These are phyloP conservation scores for Lochmaea capreae DNA, from an alignment of 2,888 invertebrate genomes.

Conservation along the genomic window DNA sequence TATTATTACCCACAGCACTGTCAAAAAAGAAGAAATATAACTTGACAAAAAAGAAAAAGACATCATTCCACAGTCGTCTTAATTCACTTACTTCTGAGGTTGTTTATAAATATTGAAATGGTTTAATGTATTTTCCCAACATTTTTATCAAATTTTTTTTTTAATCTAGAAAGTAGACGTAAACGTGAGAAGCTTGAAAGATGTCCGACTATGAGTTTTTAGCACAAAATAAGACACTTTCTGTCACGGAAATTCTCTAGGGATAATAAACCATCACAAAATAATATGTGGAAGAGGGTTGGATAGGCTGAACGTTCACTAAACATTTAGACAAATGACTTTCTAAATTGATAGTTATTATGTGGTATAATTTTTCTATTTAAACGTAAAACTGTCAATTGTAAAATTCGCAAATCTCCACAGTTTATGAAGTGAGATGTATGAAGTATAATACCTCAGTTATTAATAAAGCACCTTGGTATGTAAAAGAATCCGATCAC, in stretches of 20 bases:
- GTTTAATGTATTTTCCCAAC: conserved; percentile 19
- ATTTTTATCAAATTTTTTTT: conserved; percentile 25
- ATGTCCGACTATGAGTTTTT: conserved; percentile 29
- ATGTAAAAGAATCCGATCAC: background rate
- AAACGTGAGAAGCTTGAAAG: conserved; percentile 32
- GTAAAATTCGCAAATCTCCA: too few species aligned
- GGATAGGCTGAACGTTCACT: conserved; percentile 21
- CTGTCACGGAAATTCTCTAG: conserved; percentile 26
- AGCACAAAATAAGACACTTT: conserved; percentile 29
- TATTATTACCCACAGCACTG: background rate
- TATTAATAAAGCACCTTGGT: background rate
- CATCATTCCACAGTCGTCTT: conserved; percentile 6
- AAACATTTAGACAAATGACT: too few species aligned
- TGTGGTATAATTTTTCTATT: too few species aligned
- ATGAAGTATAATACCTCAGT: background rate
- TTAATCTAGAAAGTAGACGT: conserved; percentile 24
- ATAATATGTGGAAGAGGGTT: conserved; percentile 15
- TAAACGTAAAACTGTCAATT: too few species aligned
- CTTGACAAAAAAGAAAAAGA: background rate
- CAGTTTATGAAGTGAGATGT: too few species aligned
- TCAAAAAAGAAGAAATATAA: background rate
- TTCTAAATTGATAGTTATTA: too few species aligned
- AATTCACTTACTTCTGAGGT: conserved; percentile 9
- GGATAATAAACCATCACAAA: conserved; percentile 33
- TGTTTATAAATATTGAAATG: conserved; percentile 30